phyloP scores from a whole-genome alignment of 2,113 vertebrate genomes.

The Cryptoleucopteryx plumbea region DNA sequence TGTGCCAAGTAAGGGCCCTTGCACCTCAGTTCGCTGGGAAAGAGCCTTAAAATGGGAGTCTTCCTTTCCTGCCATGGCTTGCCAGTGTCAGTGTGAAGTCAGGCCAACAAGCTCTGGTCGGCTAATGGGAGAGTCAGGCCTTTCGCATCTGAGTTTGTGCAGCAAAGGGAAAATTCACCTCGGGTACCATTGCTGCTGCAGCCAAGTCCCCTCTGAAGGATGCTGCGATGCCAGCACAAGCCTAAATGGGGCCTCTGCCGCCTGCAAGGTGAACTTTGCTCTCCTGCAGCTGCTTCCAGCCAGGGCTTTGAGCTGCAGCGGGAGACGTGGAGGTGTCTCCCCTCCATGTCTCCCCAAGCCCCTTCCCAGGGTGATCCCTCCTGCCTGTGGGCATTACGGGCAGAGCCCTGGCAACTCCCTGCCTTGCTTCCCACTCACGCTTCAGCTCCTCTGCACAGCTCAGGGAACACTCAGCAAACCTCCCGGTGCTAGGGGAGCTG shows the following conservation, averaged over 20 bases:
- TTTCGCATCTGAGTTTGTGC: neutral
- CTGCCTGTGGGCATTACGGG: neutral
- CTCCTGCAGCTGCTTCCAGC: neutral
- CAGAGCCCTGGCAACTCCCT: neutral
- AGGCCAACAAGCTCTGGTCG: neutral
- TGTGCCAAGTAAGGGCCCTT: neutral
- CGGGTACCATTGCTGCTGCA: neutral
- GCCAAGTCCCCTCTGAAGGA: neutral
- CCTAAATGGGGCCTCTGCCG: neutral
- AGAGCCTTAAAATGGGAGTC: neutral
- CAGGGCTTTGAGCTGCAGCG: neutral
- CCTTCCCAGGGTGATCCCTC: neutral
- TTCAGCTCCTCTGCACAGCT: neutral
- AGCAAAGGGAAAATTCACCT: neutral
- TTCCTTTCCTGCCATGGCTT: neutral
- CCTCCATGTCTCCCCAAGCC: accelerated
- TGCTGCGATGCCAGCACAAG: neutral
- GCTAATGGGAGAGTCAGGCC: neutral
- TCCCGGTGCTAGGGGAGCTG: neutral
- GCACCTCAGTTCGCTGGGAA: neutral
- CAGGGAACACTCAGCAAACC: neutral
- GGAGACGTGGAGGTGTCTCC: neutral
- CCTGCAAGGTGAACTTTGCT: neutral
- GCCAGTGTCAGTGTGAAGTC: neutral
- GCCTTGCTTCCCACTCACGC: accelerated